Evolutionary conservation across 2,113 vertebrate genomes (phyloP).

Genomic region (Scalopus aquaticus): DNA sequence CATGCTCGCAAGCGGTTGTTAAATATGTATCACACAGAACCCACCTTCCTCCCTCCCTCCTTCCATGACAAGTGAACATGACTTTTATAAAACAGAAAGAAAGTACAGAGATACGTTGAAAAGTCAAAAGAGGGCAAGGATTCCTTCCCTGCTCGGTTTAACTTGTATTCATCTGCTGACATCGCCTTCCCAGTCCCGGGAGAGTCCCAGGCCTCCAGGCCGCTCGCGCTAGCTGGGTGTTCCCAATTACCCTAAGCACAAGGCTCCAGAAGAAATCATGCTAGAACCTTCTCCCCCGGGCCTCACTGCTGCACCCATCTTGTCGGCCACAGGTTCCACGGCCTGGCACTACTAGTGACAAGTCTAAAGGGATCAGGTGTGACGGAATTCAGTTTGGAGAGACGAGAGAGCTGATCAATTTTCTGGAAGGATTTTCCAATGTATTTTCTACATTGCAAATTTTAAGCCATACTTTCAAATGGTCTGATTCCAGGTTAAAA

Average conservation of each 20-base stretch:
- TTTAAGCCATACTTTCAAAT: neutral
- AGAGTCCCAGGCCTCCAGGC: neutral
- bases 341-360: neutral
- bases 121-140: neutral
- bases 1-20: neutral
- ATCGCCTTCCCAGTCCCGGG: neutral
- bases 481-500: neutral
- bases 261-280: neutral
- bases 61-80: neutral
- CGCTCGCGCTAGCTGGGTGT: no score
- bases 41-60: neutral
- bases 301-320: neutral
- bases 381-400: neutral
- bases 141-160: neutral
- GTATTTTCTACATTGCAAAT: neutral
- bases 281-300: neutral
- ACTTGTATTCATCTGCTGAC: neutral
- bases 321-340: neutral
- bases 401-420: neutral
- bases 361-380: neutral
- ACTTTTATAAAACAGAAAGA: neutral
- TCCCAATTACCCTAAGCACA: neutral
- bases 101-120: neutral
- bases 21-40: neutral
- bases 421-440: neutral